Evolutionary conservation across 2,888 invertebrate species (phyloP).

Genomic region (Elysia crispata): DNA sequence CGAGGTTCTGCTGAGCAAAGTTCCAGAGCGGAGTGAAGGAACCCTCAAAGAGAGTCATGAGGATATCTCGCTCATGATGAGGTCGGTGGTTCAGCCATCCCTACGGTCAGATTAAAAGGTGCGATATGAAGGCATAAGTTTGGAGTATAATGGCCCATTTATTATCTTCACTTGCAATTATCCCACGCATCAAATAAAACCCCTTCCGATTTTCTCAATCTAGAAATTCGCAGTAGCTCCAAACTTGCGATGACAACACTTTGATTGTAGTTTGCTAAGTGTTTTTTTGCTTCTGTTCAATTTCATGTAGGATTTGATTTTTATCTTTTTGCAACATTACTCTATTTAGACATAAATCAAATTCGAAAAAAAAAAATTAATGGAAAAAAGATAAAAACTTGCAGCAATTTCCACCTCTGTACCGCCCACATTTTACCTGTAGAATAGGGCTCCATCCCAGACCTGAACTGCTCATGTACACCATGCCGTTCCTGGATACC

Average conservation of each 20-base stretch:
- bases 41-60: slow-evolving; percentile 87
- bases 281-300: no score
- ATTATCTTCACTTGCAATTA: not conserved
- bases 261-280: no score
- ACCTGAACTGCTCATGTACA: slow-evolving; percentile 97
- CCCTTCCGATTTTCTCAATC: not conserved
- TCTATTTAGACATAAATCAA: no score
- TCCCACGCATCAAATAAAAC: not conserved
- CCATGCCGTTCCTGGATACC: slow-evolving; percentile 90
- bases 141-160: no score
- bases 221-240: no score
- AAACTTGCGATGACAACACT: no score
- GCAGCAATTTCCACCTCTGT: not conserved
- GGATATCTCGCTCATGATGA: slow-evolving; percentile 79
- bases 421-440: slow-evolving; percentile 79
- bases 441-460: slow-evolving; percentile 94
- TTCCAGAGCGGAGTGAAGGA: slow-evolving; percentile 86
- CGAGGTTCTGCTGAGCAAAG: slow-evolving; percentile 91
- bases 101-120: slow-evolving; percentile 56
- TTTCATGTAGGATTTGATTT: no score
- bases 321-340: no score
- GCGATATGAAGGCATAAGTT: not conserved
- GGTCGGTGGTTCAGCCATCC: slow-evolving; percentile 79
- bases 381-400: not conserved
- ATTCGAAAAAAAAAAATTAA: no score